Evolutionary conservation across 2,888 invertebrate genomes (phyloP).

Genomic region (Hirudinaria manillensis): DNA sequence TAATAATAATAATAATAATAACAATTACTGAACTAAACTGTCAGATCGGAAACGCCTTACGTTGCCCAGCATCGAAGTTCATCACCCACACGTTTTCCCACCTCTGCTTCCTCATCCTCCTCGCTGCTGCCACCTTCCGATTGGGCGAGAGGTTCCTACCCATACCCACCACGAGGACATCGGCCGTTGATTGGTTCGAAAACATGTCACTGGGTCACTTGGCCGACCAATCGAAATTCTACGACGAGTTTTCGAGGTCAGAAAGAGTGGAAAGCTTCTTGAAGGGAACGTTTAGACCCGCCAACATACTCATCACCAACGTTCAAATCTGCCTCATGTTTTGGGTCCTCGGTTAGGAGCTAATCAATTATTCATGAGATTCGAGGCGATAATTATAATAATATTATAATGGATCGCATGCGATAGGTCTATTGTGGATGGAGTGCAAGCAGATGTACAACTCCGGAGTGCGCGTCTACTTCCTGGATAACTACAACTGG

Average conservation of each 20-base stretch:
- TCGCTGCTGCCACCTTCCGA: slow-evolving; percentile 65
- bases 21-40: not conserved
- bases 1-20: too few relatives aligned
- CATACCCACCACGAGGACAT: slow-evolving; percentile 39
- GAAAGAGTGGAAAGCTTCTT: slow-evolving; percentile 36
- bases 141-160: slow-evolving; percentile 35
- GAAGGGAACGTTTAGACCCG: slow-evolving; percentile 44
- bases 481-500: slow-evolving; percentile 53
- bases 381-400: not conserved
- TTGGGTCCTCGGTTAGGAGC: slow-evolving; percentile 51
- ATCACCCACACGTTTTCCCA: slow-evolving; percentile 66
- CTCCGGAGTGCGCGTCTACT: slow-evolving; percentile 50
- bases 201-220: slow-evolving; percentile 37
- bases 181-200: slow-evolving; percentile 41
- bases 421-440: slow-evolving; percentile 52
- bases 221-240: slow-evolving; percentile 22
- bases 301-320: slow-evolving; percentile 52
- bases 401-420: not conserved
- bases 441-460: slow-evolving; percentile 54
- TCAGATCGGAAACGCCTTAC: slow-evolving; percentile 51
- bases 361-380: too few relatives aligned
- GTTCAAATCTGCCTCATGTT: slow-evolving; percentile 54
- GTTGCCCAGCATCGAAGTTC: slow-evolving; percentile 67
- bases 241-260: slow-evolving; percentile 43
- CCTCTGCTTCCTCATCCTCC: slow-evolving; percentile 63